phyloP scores from a whole-genome alignment of 1,140 invertebrate species.

The Brachionus angularis region DNA sequence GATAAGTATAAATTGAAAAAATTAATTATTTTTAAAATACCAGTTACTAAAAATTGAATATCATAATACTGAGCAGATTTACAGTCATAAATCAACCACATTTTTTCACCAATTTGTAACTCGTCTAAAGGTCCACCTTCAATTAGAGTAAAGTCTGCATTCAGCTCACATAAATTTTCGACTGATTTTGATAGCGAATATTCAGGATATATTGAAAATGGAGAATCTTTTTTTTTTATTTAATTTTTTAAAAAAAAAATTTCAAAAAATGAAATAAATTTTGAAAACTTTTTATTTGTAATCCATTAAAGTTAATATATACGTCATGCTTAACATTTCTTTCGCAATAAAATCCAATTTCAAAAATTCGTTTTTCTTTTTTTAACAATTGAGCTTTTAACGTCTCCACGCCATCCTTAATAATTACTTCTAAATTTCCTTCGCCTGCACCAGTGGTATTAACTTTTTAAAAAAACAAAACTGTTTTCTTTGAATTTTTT shows the following conservation, averaged over 20 bases:
- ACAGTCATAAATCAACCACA: constrained; percentile 4
- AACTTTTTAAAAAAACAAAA: too few species aligned
- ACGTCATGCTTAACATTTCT: not conserved
- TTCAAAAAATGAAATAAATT: not conserved
- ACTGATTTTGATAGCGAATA: not conserved
- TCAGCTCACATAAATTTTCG: not conserved
- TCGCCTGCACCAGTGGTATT: constrained; percentile 39
- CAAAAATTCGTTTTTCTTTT: constrained; percentile 25
- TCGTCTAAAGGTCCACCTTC: constrained; percentile 31
- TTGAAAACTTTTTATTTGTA: constrained; percentile 11
- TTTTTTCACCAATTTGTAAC: constrained; percentile 31
- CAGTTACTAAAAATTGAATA: constrained; percentile 15
- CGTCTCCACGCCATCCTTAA: constrained; percentile 22
- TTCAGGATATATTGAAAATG: not conserved
- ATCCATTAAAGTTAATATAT: constrained; percentile 25
- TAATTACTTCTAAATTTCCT: constrained; percentile 39
- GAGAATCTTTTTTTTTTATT: too few species aligned
- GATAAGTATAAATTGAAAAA: not conserved
- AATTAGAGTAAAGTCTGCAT: not conserved
- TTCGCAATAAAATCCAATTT: constrained; percentile 26
- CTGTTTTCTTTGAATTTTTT: too few species aligned
- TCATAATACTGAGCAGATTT: not conserved
- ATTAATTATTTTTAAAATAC: not conserved
- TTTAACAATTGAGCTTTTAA: constrained; percentile 22
- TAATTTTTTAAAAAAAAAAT: too few species aligned